Conservation (phyloP, 1,140 invertebrate species). For the Asbolus verrucosus region DNA sequence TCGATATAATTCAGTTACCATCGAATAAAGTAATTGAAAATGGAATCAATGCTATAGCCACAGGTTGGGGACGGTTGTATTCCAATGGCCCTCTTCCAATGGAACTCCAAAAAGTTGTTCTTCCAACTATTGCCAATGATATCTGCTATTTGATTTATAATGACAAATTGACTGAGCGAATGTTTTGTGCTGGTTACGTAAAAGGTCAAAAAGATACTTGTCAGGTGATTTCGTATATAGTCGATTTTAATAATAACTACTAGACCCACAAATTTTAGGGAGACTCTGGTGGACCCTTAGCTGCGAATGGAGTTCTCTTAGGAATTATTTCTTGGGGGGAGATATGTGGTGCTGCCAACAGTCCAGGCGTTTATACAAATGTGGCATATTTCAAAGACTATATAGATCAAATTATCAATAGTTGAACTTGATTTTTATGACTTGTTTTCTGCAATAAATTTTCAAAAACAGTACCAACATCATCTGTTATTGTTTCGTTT, state of each 20-base stretch:
- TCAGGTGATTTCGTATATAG: slow-evolving; percentile 58
- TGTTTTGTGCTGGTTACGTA: slow-evolving; percentile 64
- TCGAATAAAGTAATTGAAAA: too few species aligned
- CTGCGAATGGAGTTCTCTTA: slow-evolving; percentile 66
- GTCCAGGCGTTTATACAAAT: slow-evolving; percentile 70
- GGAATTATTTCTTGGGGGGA: slow-evolving; percentile 68
- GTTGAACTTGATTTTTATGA: background rate
- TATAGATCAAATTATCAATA: slow-evolving; percentile 60
- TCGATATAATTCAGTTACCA: background rate
- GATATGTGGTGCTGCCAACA: slow-evolving; percentile 61
- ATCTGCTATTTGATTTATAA: background rate
- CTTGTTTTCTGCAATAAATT: too few species aligned
- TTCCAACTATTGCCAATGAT: background rate
- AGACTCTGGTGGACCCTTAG: slow-evolving; percentile 67
- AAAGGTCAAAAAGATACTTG: slow-evolving; percentile 77
- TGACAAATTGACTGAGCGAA: background rate
- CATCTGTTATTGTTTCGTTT: too few species aligned
- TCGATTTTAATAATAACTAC: background rate
- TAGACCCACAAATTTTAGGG: slow-evolving; percentile 45
- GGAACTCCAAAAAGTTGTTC: slow-evolving; percentile 6
- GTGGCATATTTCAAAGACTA: slow-evolving; percentile 69
- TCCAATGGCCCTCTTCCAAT: slow-evolving; percentile 10
- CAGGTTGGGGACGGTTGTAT: slow-evolving; percentile 6
- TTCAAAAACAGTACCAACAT: too few species aligned
- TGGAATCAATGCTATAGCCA: background rate